These are phyloP conservation scores for Himalopsyche anomala DNA, from an alignment of 2,888 invertebrate species.

Conservation along the genomic window DNA sequence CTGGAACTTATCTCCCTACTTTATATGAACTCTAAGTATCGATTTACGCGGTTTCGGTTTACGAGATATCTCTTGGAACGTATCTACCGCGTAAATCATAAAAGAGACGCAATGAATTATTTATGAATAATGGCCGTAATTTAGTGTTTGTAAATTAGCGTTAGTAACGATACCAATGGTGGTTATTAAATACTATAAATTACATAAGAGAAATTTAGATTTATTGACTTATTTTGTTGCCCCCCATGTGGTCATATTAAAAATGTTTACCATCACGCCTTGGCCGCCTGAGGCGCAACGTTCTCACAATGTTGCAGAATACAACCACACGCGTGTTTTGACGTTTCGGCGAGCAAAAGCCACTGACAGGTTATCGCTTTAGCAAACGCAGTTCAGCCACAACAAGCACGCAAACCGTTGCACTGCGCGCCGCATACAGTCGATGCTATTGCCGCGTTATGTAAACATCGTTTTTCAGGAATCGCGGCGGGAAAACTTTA, in stretches of 20 bases:
- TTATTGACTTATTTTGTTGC: neutral
- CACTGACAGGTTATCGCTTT: conserved; percentile 49
- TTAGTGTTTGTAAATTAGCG: too few relatives aligned
- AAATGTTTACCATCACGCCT: conserved; percentile 45
- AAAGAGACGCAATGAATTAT: neutral
- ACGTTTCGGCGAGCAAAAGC: conserved; percentile 56
- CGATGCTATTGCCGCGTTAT: conserved; percentile 54
- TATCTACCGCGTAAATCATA: too few relatives aligned
- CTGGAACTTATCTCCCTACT: too few relatives aligned
- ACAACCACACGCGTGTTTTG: conserved; percentile 48
- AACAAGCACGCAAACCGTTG: neutral
- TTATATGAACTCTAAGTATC: too few relatives aligned
- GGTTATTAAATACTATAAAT: neutral
- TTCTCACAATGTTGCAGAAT: conserved; percentile 32
- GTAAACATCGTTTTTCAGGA: conserved; percentile 52
- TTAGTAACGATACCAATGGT: neutral
- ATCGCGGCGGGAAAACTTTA: conserved; percentile 48
- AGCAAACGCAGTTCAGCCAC: conserved; percentile 12
- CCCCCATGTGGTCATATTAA: neutral
- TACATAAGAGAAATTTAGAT: neutral
- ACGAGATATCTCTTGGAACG: too few relatives aligned
- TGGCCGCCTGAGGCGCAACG: conserved; percentile 11
- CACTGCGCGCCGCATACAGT: conserved; percentile 27
- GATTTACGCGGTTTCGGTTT: too few relatives aligned
- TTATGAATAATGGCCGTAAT: neutral